Conservation (phyloP, 2,797 vertebrate species). For the Mustela erminea region DNA sequence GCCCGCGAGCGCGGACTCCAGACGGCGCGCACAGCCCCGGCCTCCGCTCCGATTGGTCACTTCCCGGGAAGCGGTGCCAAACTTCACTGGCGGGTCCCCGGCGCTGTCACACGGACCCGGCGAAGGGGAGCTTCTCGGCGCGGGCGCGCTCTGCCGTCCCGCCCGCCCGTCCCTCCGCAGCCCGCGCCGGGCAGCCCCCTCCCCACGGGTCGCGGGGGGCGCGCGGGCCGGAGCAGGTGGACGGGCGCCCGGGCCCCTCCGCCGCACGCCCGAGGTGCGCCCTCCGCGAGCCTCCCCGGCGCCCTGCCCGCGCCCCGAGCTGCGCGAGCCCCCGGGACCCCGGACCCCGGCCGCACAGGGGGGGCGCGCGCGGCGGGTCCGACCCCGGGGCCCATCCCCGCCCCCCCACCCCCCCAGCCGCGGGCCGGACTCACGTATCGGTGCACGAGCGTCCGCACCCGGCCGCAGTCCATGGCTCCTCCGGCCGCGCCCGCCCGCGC, state of each 20-base stretch:
- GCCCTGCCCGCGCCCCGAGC: neutral
- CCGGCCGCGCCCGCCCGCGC: slow-evolving; percentile 75
- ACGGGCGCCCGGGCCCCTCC: neutral
- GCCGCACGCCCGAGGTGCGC: neutral
- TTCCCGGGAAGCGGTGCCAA: neutral
- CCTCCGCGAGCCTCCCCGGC: neutral
- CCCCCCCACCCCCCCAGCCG: neutral
- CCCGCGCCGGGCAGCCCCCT: neutral
- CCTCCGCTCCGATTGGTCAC: neutral
- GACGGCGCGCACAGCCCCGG: neutral
- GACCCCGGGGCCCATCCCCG: neutral
- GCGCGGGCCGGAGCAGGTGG: neutral
- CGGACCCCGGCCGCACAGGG: neutral
- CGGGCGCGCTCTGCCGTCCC: too few relatives aligned
- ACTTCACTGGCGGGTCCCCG: slow-evolving; percentile 38
- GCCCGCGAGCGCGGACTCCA: neutral
- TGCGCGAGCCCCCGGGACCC: neutral
- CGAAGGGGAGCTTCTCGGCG: too few relatives aligned
- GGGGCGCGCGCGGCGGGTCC: too few relatives aligned
- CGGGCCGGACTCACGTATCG: slow-evolving; percentile 94
- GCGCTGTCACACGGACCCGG: too few relatives aligned
- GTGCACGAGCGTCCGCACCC: slow-evolving; percentile 94
- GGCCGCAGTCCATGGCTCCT: slow-evolving; percentile 95
- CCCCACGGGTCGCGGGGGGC: neutral
- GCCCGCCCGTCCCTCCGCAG: neutral